A percentile compares a stretch with the other conserved stretches of the same genome.
Evolutionary conservation across 64 coral and sea anemone genomes (phyloP).

Genomic region (Astreopora myriophthalma): DNA sequence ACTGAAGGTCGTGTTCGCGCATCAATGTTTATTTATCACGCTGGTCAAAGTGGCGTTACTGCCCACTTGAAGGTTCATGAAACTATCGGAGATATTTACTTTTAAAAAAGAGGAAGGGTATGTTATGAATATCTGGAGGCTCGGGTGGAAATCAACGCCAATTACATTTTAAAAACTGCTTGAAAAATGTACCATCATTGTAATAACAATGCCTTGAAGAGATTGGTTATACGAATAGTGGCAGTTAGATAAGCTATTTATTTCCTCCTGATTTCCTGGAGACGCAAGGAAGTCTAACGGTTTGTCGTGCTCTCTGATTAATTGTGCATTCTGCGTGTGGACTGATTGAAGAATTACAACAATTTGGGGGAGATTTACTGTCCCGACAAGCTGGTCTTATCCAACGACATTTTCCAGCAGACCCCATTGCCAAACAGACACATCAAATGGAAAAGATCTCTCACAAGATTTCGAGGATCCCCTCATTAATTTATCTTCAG

Average conservation of each 20-base stretch:
- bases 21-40: not conserved
- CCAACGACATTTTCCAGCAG: not conserved
- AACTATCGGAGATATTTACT: not conserved
- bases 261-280: not conserved
- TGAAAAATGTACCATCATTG: not conserved
- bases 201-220: not conserved
- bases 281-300: not conserved
- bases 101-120: not conserved
- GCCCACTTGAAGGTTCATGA: not conserved
- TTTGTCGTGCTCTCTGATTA: not conserved
- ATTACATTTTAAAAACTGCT: not conserved
- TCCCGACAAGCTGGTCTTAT: not conserved
- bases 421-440: not conserved
- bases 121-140: not conserved
- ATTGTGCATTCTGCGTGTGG: not conserved
- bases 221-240: not conserved
- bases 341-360: not conserved
- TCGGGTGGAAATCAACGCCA: not conserved
- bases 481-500: not conserved
- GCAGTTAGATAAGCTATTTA: not conserved
- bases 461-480: not conserved
- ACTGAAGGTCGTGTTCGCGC: not conserved
- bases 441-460: not conserved
- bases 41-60: not conserved
- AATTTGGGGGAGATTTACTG: not conserved